Conservation (phyloP, 2,888 invertebrate genomes). For the Conus canariensis region DNA sequence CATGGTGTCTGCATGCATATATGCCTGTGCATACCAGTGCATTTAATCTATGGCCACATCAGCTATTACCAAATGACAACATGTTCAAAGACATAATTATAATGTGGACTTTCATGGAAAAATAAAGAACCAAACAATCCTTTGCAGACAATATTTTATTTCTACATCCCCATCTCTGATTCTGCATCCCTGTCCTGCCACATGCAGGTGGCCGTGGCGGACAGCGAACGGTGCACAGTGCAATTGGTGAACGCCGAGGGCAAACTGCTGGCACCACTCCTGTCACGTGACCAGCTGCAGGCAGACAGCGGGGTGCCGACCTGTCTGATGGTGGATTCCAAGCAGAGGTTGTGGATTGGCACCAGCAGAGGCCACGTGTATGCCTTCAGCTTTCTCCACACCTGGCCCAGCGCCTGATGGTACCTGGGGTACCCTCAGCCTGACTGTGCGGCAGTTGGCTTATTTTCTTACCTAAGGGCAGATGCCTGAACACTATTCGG, state of each 20-base stretch:
- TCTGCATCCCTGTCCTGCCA: too few species aligned
- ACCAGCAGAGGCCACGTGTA: conserved; percentile 46
- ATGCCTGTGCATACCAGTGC: too few species aligned
- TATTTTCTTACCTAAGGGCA: not conserved
- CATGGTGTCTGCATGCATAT: too few species aligned
- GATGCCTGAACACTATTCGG: not conserved
- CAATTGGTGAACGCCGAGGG: conserved; percentile 42
- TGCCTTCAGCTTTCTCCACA: conserved; percentile 43
- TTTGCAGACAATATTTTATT: too few species aligned
- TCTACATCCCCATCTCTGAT: too few species aligned
- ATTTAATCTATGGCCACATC: too few species aligned
- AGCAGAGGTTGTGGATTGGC: conserved; percentile 45
- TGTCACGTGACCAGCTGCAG: conserved; percentile 43
- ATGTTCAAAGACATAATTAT: too few species aligned
- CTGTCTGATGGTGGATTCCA: conserved; percentile 39
- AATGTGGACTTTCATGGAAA: too few species aligned
- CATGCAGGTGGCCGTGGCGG: conserved; percentile 44
- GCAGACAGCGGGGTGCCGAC: conserved; percentile 40
- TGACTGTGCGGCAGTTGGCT: not conserved
- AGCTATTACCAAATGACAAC: too few species aligned
- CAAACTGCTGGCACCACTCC: conserved; percentile 36
- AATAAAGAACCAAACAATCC: too few species aligned
- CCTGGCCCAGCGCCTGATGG: not conserved
- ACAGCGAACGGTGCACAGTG: conserved; percentile 36
- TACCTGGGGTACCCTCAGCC: too few species aligned